Percentiles rank a stretch among this genome's conserved stretches.
These are phyloP conservation scores for Brachyptera putata DNA, from an alignment of 2,888 invertebrate genomes.

Conservation along the genomic window DNA sequence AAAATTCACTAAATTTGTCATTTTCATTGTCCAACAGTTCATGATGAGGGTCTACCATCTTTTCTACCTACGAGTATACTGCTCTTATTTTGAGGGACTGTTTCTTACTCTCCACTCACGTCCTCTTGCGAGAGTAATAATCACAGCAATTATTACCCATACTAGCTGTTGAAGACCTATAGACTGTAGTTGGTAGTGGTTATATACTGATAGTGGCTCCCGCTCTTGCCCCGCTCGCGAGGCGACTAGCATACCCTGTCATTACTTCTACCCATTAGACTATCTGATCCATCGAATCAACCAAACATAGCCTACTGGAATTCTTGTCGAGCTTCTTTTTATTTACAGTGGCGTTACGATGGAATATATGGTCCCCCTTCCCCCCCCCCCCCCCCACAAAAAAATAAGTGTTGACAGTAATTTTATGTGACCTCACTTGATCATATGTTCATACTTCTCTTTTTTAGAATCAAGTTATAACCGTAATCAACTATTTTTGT, in stretches of 20 bases:
- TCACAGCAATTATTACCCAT: constrained; percentile 28
- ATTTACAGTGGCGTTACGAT: constrained; percentile 1
- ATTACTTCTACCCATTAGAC: background rate
- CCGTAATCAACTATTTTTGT: no score
- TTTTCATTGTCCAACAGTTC: no score
- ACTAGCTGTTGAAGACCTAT: no score
- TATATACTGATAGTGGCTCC: background rate
- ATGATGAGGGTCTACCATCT: no score
- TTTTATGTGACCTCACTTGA: no score
- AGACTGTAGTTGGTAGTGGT: no score
- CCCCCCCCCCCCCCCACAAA: no score
- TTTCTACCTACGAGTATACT: constrained; percentile 19
- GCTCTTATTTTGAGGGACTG: background rate
- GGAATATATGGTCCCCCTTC: no score
- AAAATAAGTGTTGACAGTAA: no score
- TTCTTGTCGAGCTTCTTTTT: constrained; percentile 1
- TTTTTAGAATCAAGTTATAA: no score
- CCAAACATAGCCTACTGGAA: constrained; percentile 1
- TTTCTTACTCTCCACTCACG: constrained; percentile 25
- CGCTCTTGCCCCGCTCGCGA: background rate
- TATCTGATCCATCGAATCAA: background rate
- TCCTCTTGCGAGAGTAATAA: constrained; percentile 25
- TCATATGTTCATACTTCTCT: no score
- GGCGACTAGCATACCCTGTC: background rate
- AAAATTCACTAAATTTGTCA: no score